phyloP scores from a whole-genome alignment of 2,113 vertebrate genomes.

The Megaceryle maxima region DNA sequence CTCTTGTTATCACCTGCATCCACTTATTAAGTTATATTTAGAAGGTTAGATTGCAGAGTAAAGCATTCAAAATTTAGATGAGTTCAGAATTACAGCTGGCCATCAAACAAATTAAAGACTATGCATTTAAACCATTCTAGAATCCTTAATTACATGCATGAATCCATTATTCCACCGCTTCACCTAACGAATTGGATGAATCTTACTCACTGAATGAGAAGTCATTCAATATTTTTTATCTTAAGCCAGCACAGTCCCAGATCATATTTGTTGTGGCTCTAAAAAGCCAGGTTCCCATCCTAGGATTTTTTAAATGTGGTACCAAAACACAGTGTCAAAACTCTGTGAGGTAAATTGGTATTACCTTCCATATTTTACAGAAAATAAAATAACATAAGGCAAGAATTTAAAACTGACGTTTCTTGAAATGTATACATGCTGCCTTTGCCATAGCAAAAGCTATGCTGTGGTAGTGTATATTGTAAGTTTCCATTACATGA shows the following conservation, averaged over 20 bases:
- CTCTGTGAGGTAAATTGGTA: background rate
- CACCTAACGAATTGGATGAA: background rate
- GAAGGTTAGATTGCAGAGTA: background rate
- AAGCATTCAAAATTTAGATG: background rate
- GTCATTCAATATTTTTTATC: background rate
- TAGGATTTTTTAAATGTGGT: background rate
- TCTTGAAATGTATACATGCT: background rate
- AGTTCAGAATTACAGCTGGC: background rate
- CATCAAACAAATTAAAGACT: background rate
- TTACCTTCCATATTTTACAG: background rate
- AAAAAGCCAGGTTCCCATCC: background rate
- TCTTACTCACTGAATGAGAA: background rate
- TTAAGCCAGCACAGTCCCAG: background rate
- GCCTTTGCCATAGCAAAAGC: background rate
- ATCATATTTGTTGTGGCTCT: background rate
- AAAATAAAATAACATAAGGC: background rate
- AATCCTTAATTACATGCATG: background rate
- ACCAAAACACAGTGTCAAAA: background rate
- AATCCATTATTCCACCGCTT: background rate
- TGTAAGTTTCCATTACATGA: background rate
- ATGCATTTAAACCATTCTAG: background rate
- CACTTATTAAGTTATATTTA: background rate
- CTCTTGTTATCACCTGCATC: background rate
- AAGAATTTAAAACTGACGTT: background rate
- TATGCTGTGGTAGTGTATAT: accelerated